phyloP scores from a whole-genome alignment of 2,797 vertebrate species.

The Luscinia luscinia region DNA sequence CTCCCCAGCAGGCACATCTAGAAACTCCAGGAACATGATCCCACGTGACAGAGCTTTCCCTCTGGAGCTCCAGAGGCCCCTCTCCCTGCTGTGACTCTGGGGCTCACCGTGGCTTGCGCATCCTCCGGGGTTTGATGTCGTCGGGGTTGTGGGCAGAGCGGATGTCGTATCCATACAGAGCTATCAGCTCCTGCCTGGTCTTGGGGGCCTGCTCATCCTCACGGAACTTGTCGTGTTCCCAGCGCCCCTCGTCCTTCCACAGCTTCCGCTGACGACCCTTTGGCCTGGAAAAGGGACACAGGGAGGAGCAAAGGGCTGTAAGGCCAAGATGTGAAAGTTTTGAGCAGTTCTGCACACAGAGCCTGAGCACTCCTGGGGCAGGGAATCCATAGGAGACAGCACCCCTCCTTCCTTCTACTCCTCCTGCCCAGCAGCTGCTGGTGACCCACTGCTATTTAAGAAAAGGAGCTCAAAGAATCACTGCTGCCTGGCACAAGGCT shows the following conservation, averaged over 20 bases:
- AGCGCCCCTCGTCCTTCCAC: slow-evolving; percentile 97
- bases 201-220: slow-evolving; percentile 98
- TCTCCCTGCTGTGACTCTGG: neutral
- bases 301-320: neutral
- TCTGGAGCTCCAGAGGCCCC: neutral
- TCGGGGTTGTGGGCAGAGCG: slow-evolving; percentile 85
- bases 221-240: slow-evolving; percentile 94
- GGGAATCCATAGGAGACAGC: neutral
- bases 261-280: slow-evolving; percentile 93
- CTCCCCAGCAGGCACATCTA: rapidly evolving
- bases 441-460: neutral
- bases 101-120: slow-evolving; percentile 87
- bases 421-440: neutral
- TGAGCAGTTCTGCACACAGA: neutral
- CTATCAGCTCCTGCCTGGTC: slow-evolving; percentile 92
- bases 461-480: neutral
- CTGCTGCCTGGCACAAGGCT: neutral
- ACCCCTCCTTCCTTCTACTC: rapidly evolving
- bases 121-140: slow-evolving; percentile 83
- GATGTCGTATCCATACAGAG: slow-evolving; percentile 97
- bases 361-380: rapidly evolving
- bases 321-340: neutral
- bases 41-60: rapidly evolving
- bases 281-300: slow-evolving; percentile 77
- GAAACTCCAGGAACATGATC: neutral